phyloP scores from a whole-genome alignment of 2,888 invertebrate genomes.

The Pammene aurita region DNA sequence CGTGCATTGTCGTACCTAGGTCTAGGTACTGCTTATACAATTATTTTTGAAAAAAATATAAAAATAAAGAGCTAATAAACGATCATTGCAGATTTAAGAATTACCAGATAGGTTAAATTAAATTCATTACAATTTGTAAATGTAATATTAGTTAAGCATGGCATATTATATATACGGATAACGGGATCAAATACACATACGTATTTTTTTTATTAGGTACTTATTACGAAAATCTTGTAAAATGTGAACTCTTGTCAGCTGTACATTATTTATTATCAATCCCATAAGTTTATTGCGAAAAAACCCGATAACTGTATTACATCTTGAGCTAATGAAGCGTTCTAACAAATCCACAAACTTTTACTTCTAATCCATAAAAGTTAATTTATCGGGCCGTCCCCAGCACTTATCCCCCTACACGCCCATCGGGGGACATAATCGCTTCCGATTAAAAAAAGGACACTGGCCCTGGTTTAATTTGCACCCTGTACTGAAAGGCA shows the following conservation, averaged over 20 bases:
- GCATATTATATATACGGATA: too few relatives aligned
- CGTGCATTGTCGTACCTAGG: conserved; percentile 4
- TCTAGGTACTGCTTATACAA: not conserved
- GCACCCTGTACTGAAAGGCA: conserved; percentile 54
- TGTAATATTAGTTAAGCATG: too few relatives aligned
- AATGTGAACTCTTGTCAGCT: too few relatives aligned
- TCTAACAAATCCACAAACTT: conserved; percentile 1
- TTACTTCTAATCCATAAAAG: conserved; percentile 19
- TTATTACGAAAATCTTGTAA: too few relatives aligned
- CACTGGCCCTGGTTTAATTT: conserved; percentile 59
- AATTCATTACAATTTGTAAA: too few relatives aligned
- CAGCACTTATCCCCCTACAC: conserved; percentile 45
- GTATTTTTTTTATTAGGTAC: too few relatives aligned
- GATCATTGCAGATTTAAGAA: too few relatives aligned
- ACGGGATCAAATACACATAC: too few relatives aligned
- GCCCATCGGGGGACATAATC: conserved; percentile 52
- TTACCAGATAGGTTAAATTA: too few relatives aligned
- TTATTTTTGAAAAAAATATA: not conserved
- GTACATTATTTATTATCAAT: too few relatives aligned
- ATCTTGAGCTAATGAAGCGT: not conserved
- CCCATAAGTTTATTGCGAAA: too few relatives aligned
- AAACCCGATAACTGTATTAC: too few relatives aligned
- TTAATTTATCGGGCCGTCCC: conserved; percentile 52
- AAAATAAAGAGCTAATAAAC: not conserved
- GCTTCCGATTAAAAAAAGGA: conserved; percentile 57